Percentiles rank a stretch among this genome's conserved stretches.
These are phyloP conservation scores for Polypterus bichir DNA, from an alignment of 2,113 vertebrate genomes.

Conservation along the genomic window DNA sequence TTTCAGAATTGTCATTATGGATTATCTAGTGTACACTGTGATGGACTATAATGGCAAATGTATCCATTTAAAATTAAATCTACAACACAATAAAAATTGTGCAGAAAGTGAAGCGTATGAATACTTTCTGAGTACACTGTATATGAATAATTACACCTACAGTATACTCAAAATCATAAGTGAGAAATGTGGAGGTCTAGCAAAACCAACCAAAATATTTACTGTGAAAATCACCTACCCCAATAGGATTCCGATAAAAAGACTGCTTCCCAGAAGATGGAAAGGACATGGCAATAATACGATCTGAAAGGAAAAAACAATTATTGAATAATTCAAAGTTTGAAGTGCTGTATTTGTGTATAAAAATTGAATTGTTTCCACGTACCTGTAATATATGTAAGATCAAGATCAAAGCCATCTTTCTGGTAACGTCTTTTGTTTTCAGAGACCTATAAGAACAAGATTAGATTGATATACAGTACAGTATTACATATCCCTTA, in stretches of 20 bases:
- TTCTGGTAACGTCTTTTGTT: constrained; percentile 86
- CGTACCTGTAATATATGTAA: constrained; percentile 85
- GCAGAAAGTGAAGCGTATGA: not conserved
- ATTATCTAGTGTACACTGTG: too few species aligned
- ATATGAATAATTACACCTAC: too few species aligned
- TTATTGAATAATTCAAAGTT: not conserved
- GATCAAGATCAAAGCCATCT: constrained; percentile 91
- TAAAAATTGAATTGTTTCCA: too few species aligned
- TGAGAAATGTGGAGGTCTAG: too few species aligned
- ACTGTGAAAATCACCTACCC: constrained; percentile 42
- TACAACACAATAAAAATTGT: not conserved
- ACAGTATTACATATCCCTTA: too few species aligned
- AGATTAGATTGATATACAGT: too few species aligned
- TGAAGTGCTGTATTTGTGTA: not conserved
- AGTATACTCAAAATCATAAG: too few species aligned
- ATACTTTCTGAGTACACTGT: too few species aligned
- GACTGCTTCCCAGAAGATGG: constrained; percentile 85
- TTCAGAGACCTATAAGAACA: constrained; percentile 66
- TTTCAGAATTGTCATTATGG: too few species aligned
- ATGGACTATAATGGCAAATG: too few species aligned
- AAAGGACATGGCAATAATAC: constrained; percentile 94
- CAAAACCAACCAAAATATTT: too few species aligned
- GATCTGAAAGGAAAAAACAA: constrained; percentile 48
- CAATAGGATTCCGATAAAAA: constrained; percentile 89
- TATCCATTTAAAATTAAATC: too few species aligned